Evolutionary conservation across 2,113 vertebrate species (phyloP), one percentile per base, ranked within the genome.

Genomic region (Dicerorhinus sumatrensis): DNA sequence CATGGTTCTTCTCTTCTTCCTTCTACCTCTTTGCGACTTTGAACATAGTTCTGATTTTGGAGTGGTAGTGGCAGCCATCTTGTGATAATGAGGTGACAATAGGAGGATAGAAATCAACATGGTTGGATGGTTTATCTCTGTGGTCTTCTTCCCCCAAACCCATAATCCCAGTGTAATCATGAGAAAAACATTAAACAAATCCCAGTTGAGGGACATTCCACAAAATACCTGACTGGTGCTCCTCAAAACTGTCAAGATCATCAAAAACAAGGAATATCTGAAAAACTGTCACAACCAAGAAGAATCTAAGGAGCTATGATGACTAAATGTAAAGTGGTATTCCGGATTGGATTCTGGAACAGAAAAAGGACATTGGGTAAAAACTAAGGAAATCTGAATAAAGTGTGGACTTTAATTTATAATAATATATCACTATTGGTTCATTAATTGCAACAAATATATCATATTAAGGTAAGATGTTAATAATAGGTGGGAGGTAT

Each of bases 181-280:
- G 56, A 92, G 77, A 51, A 91, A 95, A 93, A 25, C 36, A 77
- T 27, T 70, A 67, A 36, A 70, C n/a, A 88, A 85, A 76, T 92
- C 29, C 12, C 69, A 83, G 1, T 17, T 56, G 67, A 94, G 80
- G 29, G 21, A 82, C 31, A 79, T 39, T 48, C 83, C 94, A 75
- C 25, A 89, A 95, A 95, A 94, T 54, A 65, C 17, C 72, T 94
- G 67, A 58, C 48, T 20, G 60, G 39, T 72, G 65, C 21, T 76
- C 58, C 67, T 89, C 42, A 31, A 77, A 92, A 81, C 73, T 77
- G 9, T 83, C 42, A 95, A 80, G 36, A 8, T 89, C 70, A 83
- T 84, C 46, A 73, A 67, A 80, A 85, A 48, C 46, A 60, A 87
- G 17, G 21, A 75, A 46, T 65, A 6, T 81, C 58, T 82, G 23